Percentiles rank a stretch among this genome's conserved stretches.
These are phyloP conservation scores for Arnoldichthys spilopterus DNA, from an alignment of 2,797 vertebrate genomes.

Conservation along the genomic window DNA sequence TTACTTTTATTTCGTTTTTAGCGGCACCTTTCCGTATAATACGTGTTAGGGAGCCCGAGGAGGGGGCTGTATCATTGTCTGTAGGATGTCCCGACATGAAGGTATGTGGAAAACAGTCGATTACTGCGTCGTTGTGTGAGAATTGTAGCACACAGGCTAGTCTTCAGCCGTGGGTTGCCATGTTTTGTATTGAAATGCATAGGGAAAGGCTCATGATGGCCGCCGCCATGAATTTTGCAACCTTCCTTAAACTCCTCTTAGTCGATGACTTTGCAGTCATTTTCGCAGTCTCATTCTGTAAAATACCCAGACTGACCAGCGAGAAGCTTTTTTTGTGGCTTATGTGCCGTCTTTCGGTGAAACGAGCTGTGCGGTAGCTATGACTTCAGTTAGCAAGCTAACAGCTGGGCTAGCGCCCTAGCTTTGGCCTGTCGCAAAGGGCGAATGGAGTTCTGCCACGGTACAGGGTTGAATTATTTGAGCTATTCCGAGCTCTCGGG, in stretches of 20 bases:
- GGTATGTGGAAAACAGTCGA: conserved; percentile 78
- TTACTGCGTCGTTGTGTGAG: conserved; percentile 54
- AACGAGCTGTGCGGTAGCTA: conserved; percentile 27
- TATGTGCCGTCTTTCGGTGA: neutral
- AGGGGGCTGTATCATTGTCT: conserved; percentile 76
- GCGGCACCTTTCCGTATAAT: conserved; percentile 65
- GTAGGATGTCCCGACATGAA: conserved; percentile 98
- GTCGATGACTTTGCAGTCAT: neutral
- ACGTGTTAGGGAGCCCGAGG: conserved; percentile 78
- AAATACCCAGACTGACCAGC: conserved; percentile 15
- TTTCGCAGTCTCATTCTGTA: neutral
- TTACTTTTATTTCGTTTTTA: conserved; percentile 63
- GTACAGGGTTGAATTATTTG: conserved; percentile 20
- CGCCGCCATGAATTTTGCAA: conserved; percentile 59
- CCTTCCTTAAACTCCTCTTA: conserved; percentile 26
- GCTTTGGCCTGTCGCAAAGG: conserved; percentile 48
- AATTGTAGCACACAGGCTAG: conserved; percentile 49
- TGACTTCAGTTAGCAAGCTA: conserved; percentile 38
- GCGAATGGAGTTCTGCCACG: conserved; percentile 45
- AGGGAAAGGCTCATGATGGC: conserved; percentile 62
- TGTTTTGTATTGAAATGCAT: conserved; percentile 66
- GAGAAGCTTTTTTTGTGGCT: neutral
- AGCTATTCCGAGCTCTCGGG: conserved; percentile 33
- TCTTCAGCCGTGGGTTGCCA: conserved; percentile 62
- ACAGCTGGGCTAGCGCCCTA: conserved; percentile 33